These are phyloP conservation scores for Vandiemenella viatica DNA, from an alignment of 2,888 invertebrate genomes.

Conservation along the genomic window DNA sequence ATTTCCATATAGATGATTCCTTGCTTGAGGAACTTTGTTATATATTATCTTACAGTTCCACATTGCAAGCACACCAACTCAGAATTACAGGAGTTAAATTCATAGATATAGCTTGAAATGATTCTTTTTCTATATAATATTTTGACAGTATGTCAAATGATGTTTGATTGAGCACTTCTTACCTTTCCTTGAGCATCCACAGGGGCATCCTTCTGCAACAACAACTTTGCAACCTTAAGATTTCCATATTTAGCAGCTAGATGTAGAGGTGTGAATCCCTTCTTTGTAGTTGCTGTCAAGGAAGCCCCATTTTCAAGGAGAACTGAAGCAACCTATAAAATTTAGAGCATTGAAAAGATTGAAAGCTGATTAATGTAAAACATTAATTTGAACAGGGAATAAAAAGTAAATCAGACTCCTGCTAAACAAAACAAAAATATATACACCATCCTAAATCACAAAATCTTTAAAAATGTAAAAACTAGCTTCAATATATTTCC, in stretches of 20 bases:
- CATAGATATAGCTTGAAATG: no score
- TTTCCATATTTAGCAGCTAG: conserved; percentile 96
- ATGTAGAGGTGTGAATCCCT: conserved; percentile 93
- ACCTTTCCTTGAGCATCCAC: conserved; percentile 79
- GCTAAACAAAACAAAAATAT: not conserved
- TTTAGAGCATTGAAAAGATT: not conserved
- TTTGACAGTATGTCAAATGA: no score
- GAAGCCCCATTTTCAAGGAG: conserved; percentile 84
- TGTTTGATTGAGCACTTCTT: not conserved
- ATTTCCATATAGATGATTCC: no score
- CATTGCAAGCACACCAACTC: no score
- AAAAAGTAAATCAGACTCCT: not conserved
- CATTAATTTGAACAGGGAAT: not conserved
- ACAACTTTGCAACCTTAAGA: conserved; percentile 67
- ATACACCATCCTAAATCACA: no score
- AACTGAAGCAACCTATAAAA: conserved; percentile 58
- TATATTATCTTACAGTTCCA: no score
- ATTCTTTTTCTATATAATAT: no score
- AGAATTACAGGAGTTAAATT: no score
- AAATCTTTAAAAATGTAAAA: not conserved
- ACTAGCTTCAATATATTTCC: no score
- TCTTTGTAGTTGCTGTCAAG: conserved; percentile 81
- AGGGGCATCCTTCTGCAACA: conserved; percentile 75
- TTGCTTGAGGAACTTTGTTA: no score
- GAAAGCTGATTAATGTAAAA: not conserved